phyloP scores from a whole-genome alignment of 2,113 vertebrate species.

The Dasypus novemcinctus region DNA sequence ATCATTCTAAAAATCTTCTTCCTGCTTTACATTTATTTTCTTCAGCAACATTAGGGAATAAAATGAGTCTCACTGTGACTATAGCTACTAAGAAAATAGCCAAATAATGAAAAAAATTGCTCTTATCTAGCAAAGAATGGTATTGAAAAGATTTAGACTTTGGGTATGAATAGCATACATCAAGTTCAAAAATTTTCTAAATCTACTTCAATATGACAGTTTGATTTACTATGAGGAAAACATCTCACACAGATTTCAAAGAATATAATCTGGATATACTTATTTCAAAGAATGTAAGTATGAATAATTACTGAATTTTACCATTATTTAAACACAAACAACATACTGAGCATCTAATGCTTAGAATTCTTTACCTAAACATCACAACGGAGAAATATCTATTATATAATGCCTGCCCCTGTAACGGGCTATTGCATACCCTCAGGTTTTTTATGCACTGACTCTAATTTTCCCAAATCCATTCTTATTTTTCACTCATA shows the following conservation, averaged over 20 bases:
- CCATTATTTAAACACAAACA: constrained; percentile 44
- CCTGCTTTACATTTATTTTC: constrained; percentile 25
- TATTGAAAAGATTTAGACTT: constrained; percentile 21
- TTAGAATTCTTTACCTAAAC: constrained; percentile 37
- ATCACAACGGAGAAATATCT: constrained; percentile 6
- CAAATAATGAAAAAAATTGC: not conserved
- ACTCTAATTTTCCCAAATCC: constrained; percentile 38
- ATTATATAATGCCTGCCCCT: not conserved
- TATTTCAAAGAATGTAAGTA: constrained; percentile 49
- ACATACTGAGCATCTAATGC: not conserved
- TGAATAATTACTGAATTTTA: not conserved
- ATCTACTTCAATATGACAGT: constrained; percentile 7
- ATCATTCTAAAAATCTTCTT: constrained; percentile 27
- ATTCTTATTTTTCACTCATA: constrained; percentile 1
- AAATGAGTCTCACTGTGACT: constrained; percentile 44
- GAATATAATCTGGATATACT: constrained; percentile 25
- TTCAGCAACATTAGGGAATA: constrained; percentile 39
- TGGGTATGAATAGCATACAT: not conserved
- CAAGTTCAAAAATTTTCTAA: constrained; percentile 40
- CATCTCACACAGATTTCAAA: constrained; percentile 40
- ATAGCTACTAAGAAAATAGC: not conserved
- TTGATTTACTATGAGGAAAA: constrained; percentile 27
- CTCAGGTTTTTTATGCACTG: not conserved
- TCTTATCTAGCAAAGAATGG: constrained; percentile 31
- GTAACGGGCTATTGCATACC: not conserved